Evolutionary conservation across 2,888 invertebrate species (phyloP), one percentile per base, ranked within the genome.

Genomic region (Ornithoptera alexandrae): DNA sequence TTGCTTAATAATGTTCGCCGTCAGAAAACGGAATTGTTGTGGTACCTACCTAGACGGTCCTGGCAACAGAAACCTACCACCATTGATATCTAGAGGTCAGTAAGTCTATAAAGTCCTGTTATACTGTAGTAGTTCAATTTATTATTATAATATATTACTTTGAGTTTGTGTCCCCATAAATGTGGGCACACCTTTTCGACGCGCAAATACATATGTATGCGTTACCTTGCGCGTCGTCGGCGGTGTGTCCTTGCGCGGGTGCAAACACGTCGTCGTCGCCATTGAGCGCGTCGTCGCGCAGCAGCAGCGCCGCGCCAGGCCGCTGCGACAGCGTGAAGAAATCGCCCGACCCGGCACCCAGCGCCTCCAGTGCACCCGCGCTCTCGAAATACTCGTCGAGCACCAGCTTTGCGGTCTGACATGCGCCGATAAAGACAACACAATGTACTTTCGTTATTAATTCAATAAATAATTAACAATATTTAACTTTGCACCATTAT

Each of bases 361-460:
- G 82, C 73, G 90, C 90, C 83, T 90, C 93, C 81, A 87, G 84
- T 66, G 87, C 92, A 79, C 88, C 87, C 73, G 90, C 90, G 80
- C 91, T 91, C 84, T 92, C 92, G 81, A 97, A 97, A 88, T 97
- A 97, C 88, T 97, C 97, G 84, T 97, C 97, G 79, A 98, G 91
- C 76, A 97, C 96, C 79, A 97, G 92, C 90, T 97, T 97, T 70
- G 97, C 97, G 80, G 96, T 96, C 97, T 97, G 84, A 70, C 39
- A 39, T 10, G 39, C 39, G 39, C 18, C 61, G n/a, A 56, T 53
- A 63, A 53, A 42, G 36, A 65, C 65, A 65, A 20, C 12, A 65
- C 56, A 65, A 17, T 2, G 53, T 18, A 18, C 18, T 24, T 7
- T 15, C 36, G 20, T 59, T 59, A 59, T 59, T 15, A 22, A 15